Evolutionary conservation across 2,113 vertebrate genomes (phyloP).

Genomic region (Meles meles): DNA sequence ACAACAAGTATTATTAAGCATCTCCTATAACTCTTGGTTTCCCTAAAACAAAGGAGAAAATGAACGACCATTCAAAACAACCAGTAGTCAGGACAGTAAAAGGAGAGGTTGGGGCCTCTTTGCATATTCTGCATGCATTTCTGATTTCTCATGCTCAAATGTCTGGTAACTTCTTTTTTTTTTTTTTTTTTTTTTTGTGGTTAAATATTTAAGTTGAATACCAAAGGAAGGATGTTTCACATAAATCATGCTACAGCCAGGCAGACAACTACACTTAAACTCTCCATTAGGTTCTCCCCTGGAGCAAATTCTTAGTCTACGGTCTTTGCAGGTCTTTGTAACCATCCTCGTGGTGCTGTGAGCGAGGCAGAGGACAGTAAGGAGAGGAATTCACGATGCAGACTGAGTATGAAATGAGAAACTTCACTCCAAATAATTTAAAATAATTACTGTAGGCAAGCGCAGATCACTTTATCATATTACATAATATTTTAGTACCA

Average conservation of each 20-base stretch:
- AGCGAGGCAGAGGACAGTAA: background rate
- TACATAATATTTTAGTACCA: background rate
- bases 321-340: conserved; percentile 54
- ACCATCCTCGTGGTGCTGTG: background rate
- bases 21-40: background rate
- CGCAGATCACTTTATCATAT: background rate
- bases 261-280: conserved; percentile 57
- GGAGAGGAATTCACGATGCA: background rate
- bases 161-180: background rate
- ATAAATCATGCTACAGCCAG: conserved; percentile 71
- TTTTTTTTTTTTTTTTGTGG: background rate
- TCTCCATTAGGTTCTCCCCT: conserved; percentile 64
- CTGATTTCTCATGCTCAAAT: conserved; percentile 26
- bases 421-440: background rate
- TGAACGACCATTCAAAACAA: background rate
- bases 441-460: background rate
- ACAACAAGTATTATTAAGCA: background rate
- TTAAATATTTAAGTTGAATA: conserved; percentile 68
- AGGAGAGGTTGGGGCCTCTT: background rate
- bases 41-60: background rate
- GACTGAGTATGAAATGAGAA: background rate
- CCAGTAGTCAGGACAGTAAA: background rate
- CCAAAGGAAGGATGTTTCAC: conserved; percentile 74
- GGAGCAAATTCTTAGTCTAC: conserved; percentile 65
- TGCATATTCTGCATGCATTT: background rate